Evolutionary conservation across 2,113 vertebrate species (phyloP).

Genomic region (Phalacrocorax carbo): DNA sequence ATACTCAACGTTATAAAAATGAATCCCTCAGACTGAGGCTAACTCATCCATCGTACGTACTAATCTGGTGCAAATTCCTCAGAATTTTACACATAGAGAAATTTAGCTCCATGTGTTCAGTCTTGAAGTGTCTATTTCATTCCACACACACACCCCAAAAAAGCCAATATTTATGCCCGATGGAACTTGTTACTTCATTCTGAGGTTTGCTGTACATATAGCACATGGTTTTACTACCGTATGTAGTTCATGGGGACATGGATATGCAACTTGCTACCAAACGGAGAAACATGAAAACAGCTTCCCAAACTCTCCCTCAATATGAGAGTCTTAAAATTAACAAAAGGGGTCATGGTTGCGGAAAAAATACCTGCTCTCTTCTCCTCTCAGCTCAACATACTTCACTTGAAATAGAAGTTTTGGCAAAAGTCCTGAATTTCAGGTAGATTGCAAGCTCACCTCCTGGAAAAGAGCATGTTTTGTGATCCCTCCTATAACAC

Average conservation of each 20-base stretch:
- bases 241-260: accelerated
- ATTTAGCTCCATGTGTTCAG: background rate
- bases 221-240: background rate
- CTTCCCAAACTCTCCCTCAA: background rate
- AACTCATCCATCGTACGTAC: accelerated
- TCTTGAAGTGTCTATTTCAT: background rate
- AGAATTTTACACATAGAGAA: background rate
- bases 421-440: background rate
- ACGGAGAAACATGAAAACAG: background rate
- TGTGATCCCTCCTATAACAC: accelerated
- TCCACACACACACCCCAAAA: background rate
- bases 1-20: background rate
- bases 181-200: background rate
- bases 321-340: background rate
- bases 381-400: background rate
- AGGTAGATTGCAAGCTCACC: background rate
- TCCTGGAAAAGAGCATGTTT: background rate
- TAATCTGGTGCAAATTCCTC: background rate
- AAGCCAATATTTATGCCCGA: background rate
- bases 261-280: background rate
- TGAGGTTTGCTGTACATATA: background rate
- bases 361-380: background rate
- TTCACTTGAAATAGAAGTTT: background rate
- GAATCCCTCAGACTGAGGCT: no score
- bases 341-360: background rate